phyloP scores from a whole-genome alignment of 1,140 invertebrate genomes.

The Apolygus lucorum region DNA sequence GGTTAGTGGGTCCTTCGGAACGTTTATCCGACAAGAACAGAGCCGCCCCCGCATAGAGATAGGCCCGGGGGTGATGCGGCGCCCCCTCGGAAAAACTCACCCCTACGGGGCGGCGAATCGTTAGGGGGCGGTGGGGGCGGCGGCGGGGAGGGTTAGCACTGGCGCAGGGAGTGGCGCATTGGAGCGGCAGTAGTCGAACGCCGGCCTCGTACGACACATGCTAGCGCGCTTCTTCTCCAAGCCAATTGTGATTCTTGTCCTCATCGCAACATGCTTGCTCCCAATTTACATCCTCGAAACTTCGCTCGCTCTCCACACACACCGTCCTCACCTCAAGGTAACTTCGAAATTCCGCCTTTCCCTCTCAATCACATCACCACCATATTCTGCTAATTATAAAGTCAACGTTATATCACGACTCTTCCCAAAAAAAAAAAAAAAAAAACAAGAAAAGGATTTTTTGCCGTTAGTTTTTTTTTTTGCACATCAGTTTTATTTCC shows the following conservation, averaged over 20 bases:
- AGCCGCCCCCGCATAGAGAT: too few species aligned
- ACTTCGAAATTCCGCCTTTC: neutral
- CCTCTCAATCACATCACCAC: neutral
- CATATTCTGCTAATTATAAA: neutral
- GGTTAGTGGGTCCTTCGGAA: too few species aligned
- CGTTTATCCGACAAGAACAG: too few species aligned
- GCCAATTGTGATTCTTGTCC: neutral
- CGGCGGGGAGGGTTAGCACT: neutral
- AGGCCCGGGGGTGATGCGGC: neutral
- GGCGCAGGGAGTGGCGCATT: conserved; percentile 15
- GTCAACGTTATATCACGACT: neutral
- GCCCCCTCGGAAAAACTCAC: neutral
- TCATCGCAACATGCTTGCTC: conserved; percentile 4
- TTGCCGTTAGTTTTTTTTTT: too few species aligned
- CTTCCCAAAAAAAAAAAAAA: neutral
- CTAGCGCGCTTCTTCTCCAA: conserved; percentile 6
- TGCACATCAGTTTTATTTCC: neutral
- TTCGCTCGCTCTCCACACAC: conserved; percentile 1
- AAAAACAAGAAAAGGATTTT: neutral
- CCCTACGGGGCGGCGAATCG: neutral
- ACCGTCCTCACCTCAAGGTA: conserved; percentile 4
- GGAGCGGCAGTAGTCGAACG: neutral
- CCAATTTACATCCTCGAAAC: conserved; percentile 1
- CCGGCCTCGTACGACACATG: conserved; percentile 8
- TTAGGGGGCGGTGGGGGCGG: neutral